Conservation (phyloP, 2,888 invertebrate species). For the Gymnosoma rotundatum region DNA sequence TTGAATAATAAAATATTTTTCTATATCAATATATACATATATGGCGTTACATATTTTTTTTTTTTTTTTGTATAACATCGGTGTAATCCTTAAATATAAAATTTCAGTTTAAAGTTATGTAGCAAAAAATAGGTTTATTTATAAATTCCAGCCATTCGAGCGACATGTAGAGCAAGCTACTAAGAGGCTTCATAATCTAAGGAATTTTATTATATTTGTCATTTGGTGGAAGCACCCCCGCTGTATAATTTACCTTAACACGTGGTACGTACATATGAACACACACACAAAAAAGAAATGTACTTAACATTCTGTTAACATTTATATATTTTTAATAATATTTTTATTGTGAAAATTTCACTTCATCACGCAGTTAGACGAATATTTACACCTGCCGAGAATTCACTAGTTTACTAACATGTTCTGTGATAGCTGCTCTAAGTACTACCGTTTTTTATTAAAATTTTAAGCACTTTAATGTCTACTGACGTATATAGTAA, state of each 20-base stretch:
- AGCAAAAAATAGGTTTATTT: too few species aligned
- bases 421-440: conserved; percentile 5
- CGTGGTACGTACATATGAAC: background rate
- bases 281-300: conserved; percentile 23
- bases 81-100: too few species aligned
- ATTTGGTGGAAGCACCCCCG: background rate
- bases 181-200: background rate
- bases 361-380: conserved; percentile 53
- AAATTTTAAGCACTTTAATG: conserved; percentile 53
- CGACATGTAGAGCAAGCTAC: background rate
- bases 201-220: background rate
- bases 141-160: background rate
- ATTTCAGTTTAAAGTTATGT: too few species aligned
- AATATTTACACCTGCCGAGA: conserved; percentile 67
- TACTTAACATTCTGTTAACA: conserved; percentile 68
- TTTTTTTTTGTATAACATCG: too few species aligned
- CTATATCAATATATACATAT: too few species aligned
- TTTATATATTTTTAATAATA: conserved; percentile 55
- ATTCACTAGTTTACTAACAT: conserved; percentile 33
- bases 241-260: background rate
- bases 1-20: too few species aligned
- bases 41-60: too few species aligned
- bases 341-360: conserved; percentile 41
- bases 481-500: conserved; percentile 50
- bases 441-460: conserved; percentile 32